A percentile compares a stretch with the other conserved stretches of the same genome.
Conservation (phyloP, 2,113 vertebrate species). For the Neoarius graeffei region DNA sequence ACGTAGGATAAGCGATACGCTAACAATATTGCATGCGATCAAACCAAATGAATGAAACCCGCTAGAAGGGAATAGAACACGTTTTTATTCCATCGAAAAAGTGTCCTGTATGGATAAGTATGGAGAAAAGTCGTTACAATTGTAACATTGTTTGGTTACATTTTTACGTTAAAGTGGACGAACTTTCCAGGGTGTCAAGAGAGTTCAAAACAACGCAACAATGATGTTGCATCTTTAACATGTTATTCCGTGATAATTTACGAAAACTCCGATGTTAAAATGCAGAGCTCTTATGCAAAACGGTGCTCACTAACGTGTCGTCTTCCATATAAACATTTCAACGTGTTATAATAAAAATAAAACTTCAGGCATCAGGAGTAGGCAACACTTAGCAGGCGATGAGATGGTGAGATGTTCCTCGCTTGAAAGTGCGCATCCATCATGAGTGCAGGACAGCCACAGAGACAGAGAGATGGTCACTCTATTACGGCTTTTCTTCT, state of each 20-base stretch:
- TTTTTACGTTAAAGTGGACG: no score
- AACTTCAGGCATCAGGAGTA: slow-evolving; percentile 9
- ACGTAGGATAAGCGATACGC: no score
- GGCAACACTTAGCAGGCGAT: slow-evolving; percentile 45
- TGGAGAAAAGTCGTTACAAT: no score
- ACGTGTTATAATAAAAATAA: neutral
- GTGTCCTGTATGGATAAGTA: no score
- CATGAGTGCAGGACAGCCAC: slow-evolving; percentile 22
- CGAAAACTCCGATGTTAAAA: neutral
- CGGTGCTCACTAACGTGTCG: neutral
- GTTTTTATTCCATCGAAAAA: no score
- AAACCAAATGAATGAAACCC: no score
- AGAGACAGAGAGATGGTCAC: slow-evolving; percentile 27
- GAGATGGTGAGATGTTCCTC: slow-evolving; percentile 45
- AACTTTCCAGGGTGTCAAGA: no score
- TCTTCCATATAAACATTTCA: neutral
- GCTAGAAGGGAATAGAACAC: no score
- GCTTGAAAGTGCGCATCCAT: slow-evolving; percentile 9
- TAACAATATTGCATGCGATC: no score
- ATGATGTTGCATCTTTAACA: no score
- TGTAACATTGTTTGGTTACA: no score
- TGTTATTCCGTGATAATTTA: neutral
- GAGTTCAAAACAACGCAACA: no score
- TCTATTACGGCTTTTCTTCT: slow-evolving; percentile 35
- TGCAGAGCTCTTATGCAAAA: neutral